Conservation (phyloP, 2,113 vertebrate species). For the Pygoscelis adeliae region DNA sequence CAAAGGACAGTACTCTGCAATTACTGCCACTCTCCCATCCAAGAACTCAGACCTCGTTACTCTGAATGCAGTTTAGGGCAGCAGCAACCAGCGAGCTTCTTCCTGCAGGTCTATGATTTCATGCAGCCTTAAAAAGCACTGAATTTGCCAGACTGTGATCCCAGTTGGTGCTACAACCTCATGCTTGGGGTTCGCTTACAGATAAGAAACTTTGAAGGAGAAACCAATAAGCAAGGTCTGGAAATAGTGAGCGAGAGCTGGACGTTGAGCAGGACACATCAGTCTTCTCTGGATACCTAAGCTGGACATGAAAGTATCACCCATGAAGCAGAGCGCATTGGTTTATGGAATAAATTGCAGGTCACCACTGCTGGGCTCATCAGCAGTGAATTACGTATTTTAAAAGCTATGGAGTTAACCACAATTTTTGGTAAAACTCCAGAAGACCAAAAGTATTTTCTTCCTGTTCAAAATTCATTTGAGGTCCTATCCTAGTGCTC, state of each 20-base stretch:
- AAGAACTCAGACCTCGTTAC: background rate
- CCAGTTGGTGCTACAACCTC: background rate
- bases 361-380: background rate
- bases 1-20: background rate
- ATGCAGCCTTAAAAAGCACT: background rate
- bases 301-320: background rate
- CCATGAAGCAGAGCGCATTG: background rate
- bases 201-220: background rate
- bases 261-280: background rate
- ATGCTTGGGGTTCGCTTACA: background rate
- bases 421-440: background rate
- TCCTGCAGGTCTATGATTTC: background rate
- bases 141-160: background rate
- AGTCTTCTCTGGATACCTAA: background rate
- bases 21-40: background rate
- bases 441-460: background rate
- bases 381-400: background rate
- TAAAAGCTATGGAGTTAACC: background rate
- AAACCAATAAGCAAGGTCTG: background rate
- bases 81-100: background rate
- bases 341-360: background rate
- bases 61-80: background rate
- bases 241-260: background rate
- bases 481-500: background rate
- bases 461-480: background rate